Conservation (phyloP, 2,113 vertebrate genomes). For the Corythoichthys intestinalis region DNA sequence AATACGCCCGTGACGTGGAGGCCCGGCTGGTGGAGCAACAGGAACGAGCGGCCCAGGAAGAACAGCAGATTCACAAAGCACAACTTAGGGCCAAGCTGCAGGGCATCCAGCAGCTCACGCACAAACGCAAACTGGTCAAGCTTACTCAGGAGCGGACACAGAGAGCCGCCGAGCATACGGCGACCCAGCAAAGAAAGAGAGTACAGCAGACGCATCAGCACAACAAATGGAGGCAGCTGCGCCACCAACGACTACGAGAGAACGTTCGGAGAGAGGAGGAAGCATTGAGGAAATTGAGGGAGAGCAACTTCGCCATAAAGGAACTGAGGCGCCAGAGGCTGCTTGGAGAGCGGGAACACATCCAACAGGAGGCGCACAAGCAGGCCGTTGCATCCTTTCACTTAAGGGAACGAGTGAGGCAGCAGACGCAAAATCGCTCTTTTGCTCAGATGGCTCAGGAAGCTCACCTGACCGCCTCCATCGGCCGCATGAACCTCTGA, state of each 20-base stretch:
- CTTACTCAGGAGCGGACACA: constrained; percentile 55
- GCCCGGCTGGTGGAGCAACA: constrained; percentile 48
- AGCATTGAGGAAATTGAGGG: constrained; percentile 37
- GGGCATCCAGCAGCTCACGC: constrained; percentile 39
- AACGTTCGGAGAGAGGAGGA: constrained; percentile 68
- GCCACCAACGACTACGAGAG: constrained; percentile 62
- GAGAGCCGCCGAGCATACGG: constrained; percentile 39
- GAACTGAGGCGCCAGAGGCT: constrained; percentile 65
- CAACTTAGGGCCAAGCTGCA: constrained; percentile 40
- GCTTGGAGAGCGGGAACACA: constrained; percentile 54
- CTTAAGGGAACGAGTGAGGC: constrained; percentile 64
- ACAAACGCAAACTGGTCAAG: constrained; percentile 53
- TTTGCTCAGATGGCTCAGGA: constrained; percentile 66
- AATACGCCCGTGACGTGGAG: constrained; percentile 23
- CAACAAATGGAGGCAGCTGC: constrained; percentile 51
- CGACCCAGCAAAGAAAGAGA: constrained; percentile 18
- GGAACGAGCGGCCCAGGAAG: constrained; percentile 48
- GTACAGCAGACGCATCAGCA: constrained; percentile 33
- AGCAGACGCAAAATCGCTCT: constrained; percentile 49
- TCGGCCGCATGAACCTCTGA: constrained; percentile 50
- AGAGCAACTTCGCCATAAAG: constrained; percentile 58
- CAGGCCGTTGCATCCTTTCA: constrained; percentile 62
- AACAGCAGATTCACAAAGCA: constrained; percentile 53
- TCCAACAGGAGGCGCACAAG: constrained; percentile 60
- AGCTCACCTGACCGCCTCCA: constrained; percentile 50